A percentile compares a stretch with the other conserved stretches of the same genome.
These are phyloP conservation scores for Arizona elegans DNA, from an alignment of 2,113 vertebrate genomes.

Conservation along the genomic window DNA sequence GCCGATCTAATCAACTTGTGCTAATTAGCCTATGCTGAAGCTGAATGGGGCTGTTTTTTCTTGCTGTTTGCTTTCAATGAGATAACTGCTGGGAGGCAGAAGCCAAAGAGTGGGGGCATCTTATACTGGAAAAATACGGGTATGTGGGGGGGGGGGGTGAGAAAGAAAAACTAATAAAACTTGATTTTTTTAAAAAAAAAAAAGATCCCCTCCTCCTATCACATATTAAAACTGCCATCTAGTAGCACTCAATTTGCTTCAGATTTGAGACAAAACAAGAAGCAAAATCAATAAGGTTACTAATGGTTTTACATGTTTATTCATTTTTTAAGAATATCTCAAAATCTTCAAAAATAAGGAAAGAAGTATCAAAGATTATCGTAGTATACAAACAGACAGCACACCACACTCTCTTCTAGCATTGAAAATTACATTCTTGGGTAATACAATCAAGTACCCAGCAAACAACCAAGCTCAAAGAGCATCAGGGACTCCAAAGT, in stretches of 20 bases:
- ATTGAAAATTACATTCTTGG: neutral
- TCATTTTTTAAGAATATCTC: neutral
- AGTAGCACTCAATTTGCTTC: neutral
- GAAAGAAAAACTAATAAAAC: too few relatives aligned
- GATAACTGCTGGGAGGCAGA: too few relatives aligned
- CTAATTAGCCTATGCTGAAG: too few relatives aligned
- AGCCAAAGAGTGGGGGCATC: too few relatives aligned
- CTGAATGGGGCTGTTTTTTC: too few relatives aligned
- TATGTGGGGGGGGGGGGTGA: too few relatives aligned
- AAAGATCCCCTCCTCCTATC: neutral
- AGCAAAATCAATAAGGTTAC: neutral
- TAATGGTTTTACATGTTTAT: neutral
- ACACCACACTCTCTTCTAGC: neutral
- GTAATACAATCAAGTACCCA: neutral
- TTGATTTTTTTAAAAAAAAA: too few relatives aligned
- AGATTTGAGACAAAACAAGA: neutral
- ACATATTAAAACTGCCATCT: neutral
- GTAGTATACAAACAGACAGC: neutral
- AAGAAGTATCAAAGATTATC: neutral
- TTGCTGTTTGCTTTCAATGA: too few relatives aligned
- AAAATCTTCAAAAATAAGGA: neutral
- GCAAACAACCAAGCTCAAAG: neutral
- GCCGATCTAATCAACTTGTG: too few relatives aligned
- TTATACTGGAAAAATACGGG: too few relatives aligned
- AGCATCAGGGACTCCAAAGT: neutral